These are phyloP conservation scores for Trissolcus brochymenae DNA, from an alignment of 2,888 invertebrate species.

Conservation along the genomic window DNA sequence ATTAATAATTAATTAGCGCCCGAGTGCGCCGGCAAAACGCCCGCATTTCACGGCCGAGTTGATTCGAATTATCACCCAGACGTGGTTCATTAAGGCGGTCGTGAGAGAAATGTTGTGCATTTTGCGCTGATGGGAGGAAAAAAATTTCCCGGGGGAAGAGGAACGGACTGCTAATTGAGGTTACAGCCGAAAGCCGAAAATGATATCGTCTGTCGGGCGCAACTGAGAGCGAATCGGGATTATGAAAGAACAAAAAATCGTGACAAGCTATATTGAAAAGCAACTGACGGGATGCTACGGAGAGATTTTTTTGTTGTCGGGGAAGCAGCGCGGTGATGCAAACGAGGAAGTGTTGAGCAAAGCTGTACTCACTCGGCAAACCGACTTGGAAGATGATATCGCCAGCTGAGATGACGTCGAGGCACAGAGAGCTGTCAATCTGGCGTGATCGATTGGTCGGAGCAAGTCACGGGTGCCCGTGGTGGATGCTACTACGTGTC, in stretches of 20 bases:
- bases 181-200: too few relatives aligned
- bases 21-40: conserved; percentile 8
- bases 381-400: neutral
- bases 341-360: neutral
- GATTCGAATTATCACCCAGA: conserved; percentile 24
- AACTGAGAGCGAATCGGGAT: too few relatives aligned
- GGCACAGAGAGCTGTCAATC: neutral
- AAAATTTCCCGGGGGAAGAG: neutral
- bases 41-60: conserved; percentile 28
- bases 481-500: conserved; percentile 55
- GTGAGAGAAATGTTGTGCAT: conserved; percentile 19
- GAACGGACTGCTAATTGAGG: neutral
- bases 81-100: conserved; percentile 26
- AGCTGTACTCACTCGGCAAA: conserved; percentile 13
- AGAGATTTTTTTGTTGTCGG: neutral
- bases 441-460: conserved; percentile 24
- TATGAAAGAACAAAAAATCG: too few relatives aligned
- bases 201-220: too few relatives aligned
- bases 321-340: conserved; percentile 4
- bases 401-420: neutral
- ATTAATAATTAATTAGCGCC: conserved; percentile 32
- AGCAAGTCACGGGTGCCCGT: conserved; percentile 42
- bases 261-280: too few relatives aligned
- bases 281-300: too few relatives aligned
- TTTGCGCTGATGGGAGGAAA: conserved; percentile 1